Percentiles rank a stretch among this genome's conserved stretches.
Evolutionary conservation across 1,140 invertebrate species (phyloP).

Genomic region (Brachystomella parvula): DNA sequence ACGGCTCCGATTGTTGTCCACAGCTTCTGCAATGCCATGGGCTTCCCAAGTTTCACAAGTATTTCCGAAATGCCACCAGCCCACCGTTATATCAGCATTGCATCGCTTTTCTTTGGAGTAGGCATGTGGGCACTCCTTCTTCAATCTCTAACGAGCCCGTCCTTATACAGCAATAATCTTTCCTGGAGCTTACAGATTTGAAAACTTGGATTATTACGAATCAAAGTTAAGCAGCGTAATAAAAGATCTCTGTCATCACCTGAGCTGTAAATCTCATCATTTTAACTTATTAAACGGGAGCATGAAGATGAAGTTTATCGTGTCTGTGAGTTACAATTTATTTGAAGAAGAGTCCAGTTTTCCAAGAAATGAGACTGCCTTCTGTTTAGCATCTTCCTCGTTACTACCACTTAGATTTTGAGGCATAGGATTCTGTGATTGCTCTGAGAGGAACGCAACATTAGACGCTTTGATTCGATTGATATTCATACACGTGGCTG

Average conservation of each 20-base stretch:
- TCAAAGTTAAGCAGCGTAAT: no score
- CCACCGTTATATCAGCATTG: constrained; percentile 54
- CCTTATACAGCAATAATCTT: constrained; percentile 58
- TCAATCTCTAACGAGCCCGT: constrained; percentile 66
- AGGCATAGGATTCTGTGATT: background rate
- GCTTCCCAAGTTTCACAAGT: constrained; percentile 79
- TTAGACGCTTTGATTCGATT: constrained; percentile 61
- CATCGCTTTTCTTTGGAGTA: constrained; percentile 67
- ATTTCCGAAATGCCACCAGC: constrained; percentile 58
- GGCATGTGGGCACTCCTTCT: constrained; percentile 67
- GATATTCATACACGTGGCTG: constrained; percentile 41
- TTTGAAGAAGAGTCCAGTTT: no score
- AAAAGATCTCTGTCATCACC: no score
- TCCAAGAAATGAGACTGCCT: no score
- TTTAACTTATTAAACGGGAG: no score
- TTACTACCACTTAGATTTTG: no score
- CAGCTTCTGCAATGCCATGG: constrained; percentile 94
- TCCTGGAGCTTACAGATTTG: constrained; percentile 40
- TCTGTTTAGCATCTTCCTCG: no score
- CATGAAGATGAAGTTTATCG: no score
- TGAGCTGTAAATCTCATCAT: no score
- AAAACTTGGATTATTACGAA: no score
- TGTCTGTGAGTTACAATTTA: no score
- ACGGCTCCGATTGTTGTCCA: constrained; percentile 79
- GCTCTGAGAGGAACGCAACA: constrained; percentile 57